A percentile compares a stretch with the other conserved stretches of the same genome.
Evolutionary conservation across 23 tunicate genomes (phyloP).

Genomic region (Aplidium turbinatum): DNA sequence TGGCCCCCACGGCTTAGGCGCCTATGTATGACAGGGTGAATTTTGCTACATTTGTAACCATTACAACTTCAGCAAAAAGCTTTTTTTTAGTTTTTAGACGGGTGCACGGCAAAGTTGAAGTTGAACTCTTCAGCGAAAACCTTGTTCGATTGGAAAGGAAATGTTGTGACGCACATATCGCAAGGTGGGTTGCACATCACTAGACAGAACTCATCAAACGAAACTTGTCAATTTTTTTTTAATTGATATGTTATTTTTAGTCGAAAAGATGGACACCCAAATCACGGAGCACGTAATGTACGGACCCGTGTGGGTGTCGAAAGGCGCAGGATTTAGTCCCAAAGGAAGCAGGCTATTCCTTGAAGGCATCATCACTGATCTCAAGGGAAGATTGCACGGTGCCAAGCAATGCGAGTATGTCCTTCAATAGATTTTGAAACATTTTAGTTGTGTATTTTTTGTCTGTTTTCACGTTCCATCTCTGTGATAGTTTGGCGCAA

Average conservation of each 20-base stretch:
- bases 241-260: constrained; percentile 22
- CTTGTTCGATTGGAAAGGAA: constrained; percentile 51
- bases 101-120: constrained; percentile 35
- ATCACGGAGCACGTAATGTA: constrained; percentile 17
- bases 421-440: not conserved
- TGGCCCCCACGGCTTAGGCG: too few relatives aligned
- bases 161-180: not conserved
- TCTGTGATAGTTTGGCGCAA: too few relatives aligned
- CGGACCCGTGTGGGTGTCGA: constrained; percentile 80
- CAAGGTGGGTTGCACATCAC: constrained; percentile 26
- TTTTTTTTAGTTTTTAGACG: constrained; percentile 48
- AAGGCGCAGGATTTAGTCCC: constrained; percentile 62
- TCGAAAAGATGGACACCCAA: constrained; percentile 48
- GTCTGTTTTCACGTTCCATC: too few relatives aligned
- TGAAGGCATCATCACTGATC: constrained; percentile 31
- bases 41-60: too few relatives aligned
- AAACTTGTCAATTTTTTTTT: not conserved
- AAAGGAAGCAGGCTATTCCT: constrained; percentile 41
- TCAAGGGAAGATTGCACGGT: constrained; percentile 33
- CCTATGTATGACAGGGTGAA: too few relatives aligned
- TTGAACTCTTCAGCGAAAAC: constrained; percentile 29
- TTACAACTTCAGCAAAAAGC: too few relatives aligned
- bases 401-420: constrained; percentile 62
- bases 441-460: constrained; percentile 9
- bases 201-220: too few relatives aligned